Base-by-base conservation (phyloP, 2,888 invertebrate species). In the Hirtodrosophila duncani region DNA sequence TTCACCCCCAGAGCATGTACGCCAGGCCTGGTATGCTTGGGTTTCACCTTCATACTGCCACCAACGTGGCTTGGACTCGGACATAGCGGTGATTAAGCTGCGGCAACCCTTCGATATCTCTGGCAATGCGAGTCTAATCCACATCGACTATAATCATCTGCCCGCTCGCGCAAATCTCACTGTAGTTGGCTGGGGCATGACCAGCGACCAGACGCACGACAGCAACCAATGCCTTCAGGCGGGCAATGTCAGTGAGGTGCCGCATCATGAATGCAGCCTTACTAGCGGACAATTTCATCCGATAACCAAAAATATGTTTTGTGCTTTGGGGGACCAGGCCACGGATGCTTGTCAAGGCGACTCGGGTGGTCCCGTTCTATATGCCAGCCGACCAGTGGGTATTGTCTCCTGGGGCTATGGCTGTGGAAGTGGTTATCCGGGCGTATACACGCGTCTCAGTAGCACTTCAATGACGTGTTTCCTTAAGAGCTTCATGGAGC, bases 391-490 rank as follows among this genome's bases (percentile, higher is more conserved):
- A 5, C 56, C 72, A 60, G 58, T 84, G 90, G 94, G 94, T 11
- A 88, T 94, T 1, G 93, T 94, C 0, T 94, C 93, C 0, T 83
- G 72, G 69, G 83, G 81, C 5, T 14, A 42, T 10, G 71, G 72
- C 0, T 85, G 84, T 48, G 84, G 72, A n/a, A 50, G 51, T 63
- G 89, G 91, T 0, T 90, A 89, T 67, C 94, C 94, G 0, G 94
- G 94, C 0, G 93, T 94, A 3, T 94, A 94, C 83, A 89, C 92
- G 0, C 87, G 93, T 41, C 92, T 93, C 0, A 66, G 59, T 17
- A 67, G 63, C 16, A 16, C 48, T 1, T 0, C n/a, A 3, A 62
- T 74, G 11, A 43, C 44, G 0, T 41, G 14, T 8, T 58, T 44
- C n/a, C 10, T 74, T 0, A 66, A 67, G 14, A 27, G 7, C 7